phyloP scores from a whole-genome alignment of 1,140 invertebrate genomes.

The Dysdera silvatica region DNA sequence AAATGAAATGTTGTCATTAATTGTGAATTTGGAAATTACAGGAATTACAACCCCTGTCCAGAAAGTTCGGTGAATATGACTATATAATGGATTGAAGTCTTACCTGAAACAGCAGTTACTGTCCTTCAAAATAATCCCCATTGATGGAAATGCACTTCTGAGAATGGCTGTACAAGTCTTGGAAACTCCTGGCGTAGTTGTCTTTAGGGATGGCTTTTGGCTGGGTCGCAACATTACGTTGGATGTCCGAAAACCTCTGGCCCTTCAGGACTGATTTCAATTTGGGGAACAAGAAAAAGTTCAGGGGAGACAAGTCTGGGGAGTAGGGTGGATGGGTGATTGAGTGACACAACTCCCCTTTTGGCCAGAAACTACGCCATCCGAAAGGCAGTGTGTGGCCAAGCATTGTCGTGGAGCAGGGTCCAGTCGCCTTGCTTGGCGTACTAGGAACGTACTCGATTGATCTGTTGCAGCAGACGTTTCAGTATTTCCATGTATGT shows the following conservation, averaged over 20 bases:
- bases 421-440: constrained; percentile 5
- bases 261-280: no score
- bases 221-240: background rate
- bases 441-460: constrained; percentile 18
- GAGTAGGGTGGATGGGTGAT: background rate
- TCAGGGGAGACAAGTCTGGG: background rate
- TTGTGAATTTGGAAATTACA: no score
- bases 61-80: background rate
- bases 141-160: background rate
- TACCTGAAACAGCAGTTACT: background rate
- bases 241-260: background rate
- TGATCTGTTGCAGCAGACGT: constrained; percentile 23
- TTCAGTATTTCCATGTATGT: constrained; percentile 22
- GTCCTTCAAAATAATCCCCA: background rate
- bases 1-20: no score
- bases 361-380: background rate
- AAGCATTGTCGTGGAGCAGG: constrained; percentile 40
- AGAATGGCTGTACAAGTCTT: background rate
- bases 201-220: background rate
- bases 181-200: background rate
- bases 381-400: background rate
- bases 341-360: background rate
- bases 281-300: no score
- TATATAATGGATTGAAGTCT: background rate
- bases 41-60: no score